A percentile compares a stretch with the other conserved stretches of the same genome.
Evolutionary conservation across 2,113 vertebrate genomes (phyloP).

Genomic region (Ia io): DNA sequence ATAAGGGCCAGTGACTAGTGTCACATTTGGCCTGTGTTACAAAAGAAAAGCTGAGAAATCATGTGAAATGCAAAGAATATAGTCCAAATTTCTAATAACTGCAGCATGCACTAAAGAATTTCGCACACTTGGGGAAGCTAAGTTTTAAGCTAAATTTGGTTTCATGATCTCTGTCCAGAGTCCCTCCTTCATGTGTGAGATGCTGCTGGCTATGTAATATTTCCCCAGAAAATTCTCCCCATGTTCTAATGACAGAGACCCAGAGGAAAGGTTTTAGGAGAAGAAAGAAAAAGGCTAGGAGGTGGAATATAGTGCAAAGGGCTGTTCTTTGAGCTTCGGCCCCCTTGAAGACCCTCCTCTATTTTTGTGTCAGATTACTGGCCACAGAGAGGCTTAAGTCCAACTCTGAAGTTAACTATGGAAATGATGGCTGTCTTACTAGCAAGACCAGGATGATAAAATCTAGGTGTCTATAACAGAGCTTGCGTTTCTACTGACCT

Average conservation of each 20-base stretch:
- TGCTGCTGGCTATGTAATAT: background rate
- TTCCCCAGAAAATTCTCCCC: background rate
- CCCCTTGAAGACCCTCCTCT: background rate
- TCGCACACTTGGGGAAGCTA: background rate
- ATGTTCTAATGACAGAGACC: background rate
- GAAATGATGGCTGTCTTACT: background rate
- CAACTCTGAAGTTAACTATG: background rate
- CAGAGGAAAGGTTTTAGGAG: background rate
- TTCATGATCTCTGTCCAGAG: background rate
- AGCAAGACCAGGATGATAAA: background rate
- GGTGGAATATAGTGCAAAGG: fast-evolving
- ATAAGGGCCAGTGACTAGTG: background rate
- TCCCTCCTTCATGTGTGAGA: background rate
- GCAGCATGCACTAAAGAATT: background rate
- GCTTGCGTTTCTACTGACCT: background rate
- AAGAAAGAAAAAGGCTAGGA: background rate
- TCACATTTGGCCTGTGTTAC: background rate
- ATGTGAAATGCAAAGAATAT: background rate
- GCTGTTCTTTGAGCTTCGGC: background rate
- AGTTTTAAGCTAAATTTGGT: background rate
- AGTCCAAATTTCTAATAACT: background rate
- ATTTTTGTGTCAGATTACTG: background rate
- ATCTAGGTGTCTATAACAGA: fast-evolving
- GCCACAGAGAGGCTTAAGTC: background rate
- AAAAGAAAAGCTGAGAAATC: background rate